Percentiles rank a stretch among this genome's conserved stretches.
These are phyloP conservation scores for Andrena cerasifolii DNA, from an alignment of 1,140 invertebrate genomes.

Conservation along the genomic window DNA sequence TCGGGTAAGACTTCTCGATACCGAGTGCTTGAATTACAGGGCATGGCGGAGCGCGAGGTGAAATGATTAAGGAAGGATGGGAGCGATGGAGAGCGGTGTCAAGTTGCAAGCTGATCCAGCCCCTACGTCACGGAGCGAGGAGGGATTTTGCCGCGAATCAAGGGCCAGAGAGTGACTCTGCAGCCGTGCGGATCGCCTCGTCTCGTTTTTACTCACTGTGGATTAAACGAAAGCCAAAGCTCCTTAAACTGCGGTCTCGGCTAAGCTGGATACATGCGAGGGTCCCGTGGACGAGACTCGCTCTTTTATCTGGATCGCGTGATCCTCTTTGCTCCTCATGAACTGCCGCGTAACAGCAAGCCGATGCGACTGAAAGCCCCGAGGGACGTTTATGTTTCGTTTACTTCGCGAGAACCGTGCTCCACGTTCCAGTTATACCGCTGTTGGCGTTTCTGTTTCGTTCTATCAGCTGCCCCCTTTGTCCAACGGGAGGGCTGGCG, in stretches of 20 bases:
- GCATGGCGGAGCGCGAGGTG: background rate
- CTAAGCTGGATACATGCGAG: slow-evolving; percentile 82
- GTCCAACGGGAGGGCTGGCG: background rate
- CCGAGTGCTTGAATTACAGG: background rate
- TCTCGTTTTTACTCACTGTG: slow-evolving; percentile 80
- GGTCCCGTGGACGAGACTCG: slow-evolving; percentile 65
- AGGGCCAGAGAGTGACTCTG: slow-evolving; percentile 68
- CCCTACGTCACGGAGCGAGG: slow-evolving; percentile 50
- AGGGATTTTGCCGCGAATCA: slow-evolving; percentile 72
- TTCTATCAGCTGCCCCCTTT: background rate
- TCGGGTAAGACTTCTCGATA: background rate
- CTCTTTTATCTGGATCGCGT: slow-evolving; percentile 73
- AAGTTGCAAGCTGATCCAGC: slow-evolving; percentile 57
- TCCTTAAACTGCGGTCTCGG: slow-evolving; percentile 81
- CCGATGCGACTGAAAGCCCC: slow-evolving; percentile 54
- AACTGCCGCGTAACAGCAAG: slow-evolving; percentile 64
- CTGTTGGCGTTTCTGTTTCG: background rate
- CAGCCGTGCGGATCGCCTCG: slow-evolving; percentile 68
- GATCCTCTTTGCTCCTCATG: slow-evolving; percentile 67
- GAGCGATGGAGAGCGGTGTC: slow-evolving; percentile 42
- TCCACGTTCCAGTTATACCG: background rate
- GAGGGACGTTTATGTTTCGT: slow-evolving; percentile 59
- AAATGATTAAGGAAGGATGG: slow-evolving; percentile 55
- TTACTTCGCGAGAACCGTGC: slow-evolving; percentile 41
- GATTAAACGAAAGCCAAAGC: slow-evolving; percentile 82